Evolutionary conservation across 2,113 vertebrate genomes (phyloP).

Genomic region (Proteles cristata): DNA sequence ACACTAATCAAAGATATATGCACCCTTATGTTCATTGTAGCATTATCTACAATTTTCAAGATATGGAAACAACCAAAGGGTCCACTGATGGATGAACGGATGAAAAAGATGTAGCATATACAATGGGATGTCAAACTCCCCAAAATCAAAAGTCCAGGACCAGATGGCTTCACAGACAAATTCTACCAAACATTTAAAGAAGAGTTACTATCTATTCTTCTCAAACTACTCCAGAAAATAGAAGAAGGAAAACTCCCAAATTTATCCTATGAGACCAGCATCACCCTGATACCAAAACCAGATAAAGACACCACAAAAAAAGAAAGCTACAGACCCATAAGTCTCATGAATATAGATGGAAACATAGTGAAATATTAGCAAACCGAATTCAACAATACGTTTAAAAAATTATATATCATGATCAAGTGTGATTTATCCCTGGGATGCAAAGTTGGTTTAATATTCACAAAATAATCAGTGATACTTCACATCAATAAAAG

Average conservation of each 20-base stretch:
- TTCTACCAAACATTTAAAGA: background rate
- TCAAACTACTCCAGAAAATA: background rate
- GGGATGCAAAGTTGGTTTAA: background rate
- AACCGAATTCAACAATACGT: background rate
- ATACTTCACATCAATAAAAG: background rate
- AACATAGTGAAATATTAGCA: background rate
- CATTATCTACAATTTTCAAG: background rate
- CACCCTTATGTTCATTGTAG: background rate
- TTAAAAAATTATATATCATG: background rate
- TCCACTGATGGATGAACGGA: background rate
- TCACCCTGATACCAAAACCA: background rate
- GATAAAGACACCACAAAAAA: background rate
- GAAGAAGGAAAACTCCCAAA: background rate
- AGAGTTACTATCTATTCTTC: background rate
- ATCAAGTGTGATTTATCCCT: background rate
- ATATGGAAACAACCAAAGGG: background rate
- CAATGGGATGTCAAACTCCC: background rate
- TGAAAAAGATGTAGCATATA: background rate
- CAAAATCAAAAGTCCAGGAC: background rate
- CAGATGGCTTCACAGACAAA: background rate
- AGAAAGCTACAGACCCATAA: background rate
- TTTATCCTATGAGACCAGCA: background rate
- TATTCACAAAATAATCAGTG: background rate
- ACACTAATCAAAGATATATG: background rate
- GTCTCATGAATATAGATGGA: background rate